Evolutionary conservation across 2,797 vertebrate species (phyloP), one percentile per base, ranked within the genome.

Genomic region (Chelonia mydas): DNA sequence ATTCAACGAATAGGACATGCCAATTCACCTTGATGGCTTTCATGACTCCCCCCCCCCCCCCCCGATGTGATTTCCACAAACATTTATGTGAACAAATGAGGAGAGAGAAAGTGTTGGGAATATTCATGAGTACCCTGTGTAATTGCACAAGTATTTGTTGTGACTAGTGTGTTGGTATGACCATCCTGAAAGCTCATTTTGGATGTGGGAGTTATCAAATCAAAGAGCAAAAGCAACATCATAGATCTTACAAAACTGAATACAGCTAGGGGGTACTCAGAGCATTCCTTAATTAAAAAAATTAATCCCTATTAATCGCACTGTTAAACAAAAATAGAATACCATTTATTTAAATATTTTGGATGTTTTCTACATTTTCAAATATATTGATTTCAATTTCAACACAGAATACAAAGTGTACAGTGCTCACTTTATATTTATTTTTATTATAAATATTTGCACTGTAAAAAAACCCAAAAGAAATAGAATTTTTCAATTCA

Each of bases 141-240:
- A 45, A 84, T 89, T 86, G 23, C 10, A 57, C n/a, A 77, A 7
- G 28, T 88, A 17, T 93, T 95, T 93, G 9, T 95, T 93, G 11
- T 45, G 65, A 15, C 23, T 72, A 82, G 86, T 45, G 41, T 59
- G 81, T 54, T 79, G 54, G 51, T 50, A 4, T 87, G 61, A 33
- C 37, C 65, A 80, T 78, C 84, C 41, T 88, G 61, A 92, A 94
- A 47, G 86, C 85, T 33, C 65, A 7, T 45, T 82, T 76, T 54
- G 37, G 11, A 47, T 45, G 37, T 45, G 5, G n/a, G 41, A 85
- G 81, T 77, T 25, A 79, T 28, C 54, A 87, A 6, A 8, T 90
- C 7, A 23, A 19, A 33, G n/a, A 77, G 49, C 6, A n/a, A 41
- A 76, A 76, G 41, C 11, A 76, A 76, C 41, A 28, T 23, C 23